A percentile compares a stretch with the other conserved stretches of the same genome.
These are phyloP conservation scores for Thaleichthys pacificus DNA, from an alignment of 2,797 vertebrate genomes.

Conservation along the genomic window DNA sequence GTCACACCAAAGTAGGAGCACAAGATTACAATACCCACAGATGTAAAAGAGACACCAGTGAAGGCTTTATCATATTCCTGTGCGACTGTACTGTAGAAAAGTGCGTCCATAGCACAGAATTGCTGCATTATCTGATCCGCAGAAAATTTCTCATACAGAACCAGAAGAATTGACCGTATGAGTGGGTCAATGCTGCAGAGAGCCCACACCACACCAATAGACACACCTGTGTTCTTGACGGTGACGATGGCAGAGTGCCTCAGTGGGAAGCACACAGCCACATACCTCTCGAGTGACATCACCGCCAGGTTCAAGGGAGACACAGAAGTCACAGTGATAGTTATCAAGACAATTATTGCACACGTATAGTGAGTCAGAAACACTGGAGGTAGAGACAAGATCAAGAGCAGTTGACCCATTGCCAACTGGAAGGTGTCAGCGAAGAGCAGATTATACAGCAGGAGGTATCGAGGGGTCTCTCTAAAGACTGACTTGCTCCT, in stretches of 20 bases:
- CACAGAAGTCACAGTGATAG: conserved; percentile 15
- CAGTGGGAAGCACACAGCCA: conserved; percentile 63
- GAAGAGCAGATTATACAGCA: conserved; percentile 53
- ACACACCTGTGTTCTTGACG: conserved; percentile 29
- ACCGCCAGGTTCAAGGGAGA: conserved; percentile 63
- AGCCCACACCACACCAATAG: conserved; percentile 33
- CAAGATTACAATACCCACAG: conserved; percentile 21
- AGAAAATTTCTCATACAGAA: neutral
- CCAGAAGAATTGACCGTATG: conserved; percentile 13
- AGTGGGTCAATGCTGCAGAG: conserved; percentile 17
- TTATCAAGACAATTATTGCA: conserved; percentile 26
- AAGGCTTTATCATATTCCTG: conserved; percentile 10
- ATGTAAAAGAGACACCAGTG: conserved; percentile 31
- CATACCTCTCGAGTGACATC: conserved; percentile 70
- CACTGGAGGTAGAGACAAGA: conserved; percentile 11
- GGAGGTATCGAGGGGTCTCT: conserved; percentile 59
- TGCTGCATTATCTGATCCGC: conserved; percentile 27
- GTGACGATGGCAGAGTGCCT: conserved; percentile 50
- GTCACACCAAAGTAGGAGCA: conserved; percentile 42
- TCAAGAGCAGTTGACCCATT: conserved; percentile 30
- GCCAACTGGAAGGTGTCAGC: conserved; percentile 54
- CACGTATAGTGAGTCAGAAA: conserved; percentile 43
- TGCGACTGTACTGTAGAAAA: neutral
- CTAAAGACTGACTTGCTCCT: conserved; percentile 53
- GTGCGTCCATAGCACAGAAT: conserved; percentile 13